Conservation (phyloP, 2,888 invertebrate species). For the Drosophila helvetica region DNA sequence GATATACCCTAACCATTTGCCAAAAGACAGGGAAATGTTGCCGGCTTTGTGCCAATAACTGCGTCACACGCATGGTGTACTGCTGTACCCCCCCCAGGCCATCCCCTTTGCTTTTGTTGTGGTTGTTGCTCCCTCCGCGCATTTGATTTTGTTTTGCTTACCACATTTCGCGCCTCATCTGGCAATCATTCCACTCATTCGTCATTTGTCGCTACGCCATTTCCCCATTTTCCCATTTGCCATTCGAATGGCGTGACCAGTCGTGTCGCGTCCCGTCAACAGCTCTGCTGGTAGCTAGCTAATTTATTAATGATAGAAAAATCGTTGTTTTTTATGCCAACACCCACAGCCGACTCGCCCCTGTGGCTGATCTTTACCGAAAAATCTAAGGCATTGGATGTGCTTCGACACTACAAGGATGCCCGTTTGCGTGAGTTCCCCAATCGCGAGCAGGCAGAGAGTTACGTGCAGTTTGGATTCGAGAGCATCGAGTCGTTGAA, state of each 20-base stretch:
- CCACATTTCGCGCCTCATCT: slow-evolving; percentile 44
- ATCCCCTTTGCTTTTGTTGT: slow-evolving; percentile 6
- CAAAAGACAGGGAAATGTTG: slow-evolving; percentile 14
- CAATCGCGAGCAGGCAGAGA: slow-evolving; percentile 89
- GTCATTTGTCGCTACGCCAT: slow-evolving; percentile 16
- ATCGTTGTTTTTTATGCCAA: slow-evolving; percentile 10
- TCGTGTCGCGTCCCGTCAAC: background rate
- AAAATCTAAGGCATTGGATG: slow-evolving; percentile 89
- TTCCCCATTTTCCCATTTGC: slow-evolving; percentile 9
- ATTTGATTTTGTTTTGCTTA: slow-evolving; percentile 70
- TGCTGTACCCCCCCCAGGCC: background rate
- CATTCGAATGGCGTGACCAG: slow-evolving; percentile 43
- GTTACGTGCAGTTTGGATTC: slow-evolving; percentile 89
- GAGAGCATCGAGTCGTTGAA: slow-evolving; percentile 84
- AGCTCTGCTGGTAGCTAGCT: slow-evolving; percentile 11
- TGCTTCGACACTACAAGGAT: slow-evolving; percentile 90
- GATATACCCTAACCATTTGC: background rate
- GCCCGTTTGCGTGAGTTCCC: slow-evolving; percentile 92
- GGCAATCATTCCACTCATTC: slow-evolving; percentile 13
- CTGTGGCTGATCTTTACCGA: slow-evolving; percentile 87
- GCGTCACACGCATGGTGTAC: slow-evolving; percentile 61
- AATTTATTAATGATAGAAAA: slow-evolving; percentile 33
- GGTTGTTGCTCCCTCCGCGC: background rate
- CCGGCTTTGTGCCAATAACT: slow-evolving; percentile 57
- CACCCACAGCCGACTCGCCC: slow-evolving; percentile 64